A percentile compares a stretch with the other conserved stretches of the same genome.
phyloP scores from a whole-genome alignment of 2,888 invertebrate species.

The Perdita meconis region DNA sequence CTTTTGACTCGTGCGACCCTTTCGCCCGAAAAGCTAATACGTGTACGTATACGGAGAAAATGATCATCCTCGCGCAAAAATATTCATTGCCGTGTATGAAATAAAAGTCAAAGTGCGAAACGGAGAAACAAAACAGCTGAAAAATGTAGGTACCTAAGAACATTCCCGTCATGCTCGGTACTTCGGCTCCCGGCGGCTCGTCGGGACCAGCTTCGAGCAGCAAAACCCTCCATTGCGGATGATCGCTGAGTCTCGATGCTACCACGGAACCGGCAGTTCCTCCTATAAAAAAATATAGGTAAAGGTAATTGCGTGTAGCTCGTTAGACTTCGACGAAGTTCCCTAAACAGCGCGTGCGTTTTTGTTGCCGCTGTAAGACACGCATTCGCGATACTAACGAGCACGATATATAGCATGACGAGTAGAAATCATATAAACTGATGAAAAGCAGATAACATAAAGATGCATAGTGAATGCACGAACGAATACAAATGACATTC shows the following conservation, averaged over 20 bases:
- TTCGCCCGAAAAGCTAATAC: no score
- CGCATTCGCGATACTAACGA: neutral
- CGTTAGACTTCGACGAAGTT: neutral
- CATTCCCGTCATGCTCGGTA: slow-evolving; percentile 89
- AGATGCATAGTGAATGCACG: no score
- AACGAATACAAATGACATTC: no score
- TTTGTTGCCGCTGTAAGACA: neutral
- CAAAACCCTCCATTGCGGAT: slow-evolving; percentile 89
- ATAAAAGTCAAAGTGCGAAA: no score
- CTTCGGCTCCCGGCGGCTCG: slow-evolving; percentile 87
- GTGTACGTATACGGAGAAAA: no score
- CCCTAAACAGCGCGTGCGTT: slow-evolving; percentile 7
- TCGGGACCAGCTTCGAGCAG: slow-evolving; percentile 90
- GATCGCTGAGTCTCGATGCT: slow-evolving; percentile 88
- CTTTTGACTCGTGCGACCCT: no score
- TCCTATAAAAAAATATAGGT: slow-evolving; percentile 73
- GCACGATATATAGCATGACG: no score
- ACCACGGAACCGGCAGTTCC: slow-evolving; percentile 89
- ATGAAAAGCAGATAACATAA: no score
- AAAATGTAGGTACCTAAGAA: slow-evolving; percentile 86
- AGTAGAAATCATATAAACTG: no score
- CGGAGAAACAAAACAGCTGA: no score
- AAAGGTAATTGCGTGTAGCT: neutral
- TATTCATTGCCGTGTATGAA: no score
- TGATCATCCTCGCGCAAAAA: no score